phyloP scores from a whole-genome alignment of 2,113 vertebrate genomes.

The Lethenteron camtschaticum region DNA sequence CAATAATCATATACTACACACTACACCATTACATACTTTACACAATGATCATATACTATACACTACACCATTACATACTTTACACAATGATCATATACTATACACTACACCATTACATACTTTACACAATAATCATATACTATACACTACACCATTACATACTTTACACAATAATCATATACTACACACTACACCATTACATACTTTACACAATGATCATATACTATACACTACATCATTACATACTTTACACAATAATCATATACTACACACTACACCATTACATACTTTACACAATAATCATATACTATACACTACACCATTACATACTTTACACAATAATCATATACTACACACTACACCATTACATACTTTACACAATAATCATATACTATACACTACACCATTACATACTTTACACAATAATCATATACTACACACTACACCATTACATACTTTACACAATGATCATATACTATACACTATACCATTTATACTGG shows the following conservation, averaged over 20 bases:
- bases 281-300: background rate
- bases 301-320: background rate
- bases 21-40: background rate
- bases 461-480: no score
- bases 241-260: no score
- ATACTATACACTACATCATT: background rate
- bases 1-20: no score
- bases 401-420: no score
- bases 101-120: background rate
- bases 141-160: background rate
- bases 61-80: background rate
- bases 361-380: background rate
- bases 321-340: background rate
- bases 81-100: no score
- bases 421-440: no score
- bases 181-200: background rate
- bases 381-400: no score
- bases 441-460: no score
- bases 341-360: background rate
- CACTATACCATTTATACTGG: background rate
- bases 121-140: no score
- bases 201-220: no score
- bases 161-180: no score
- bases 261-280: background rate
- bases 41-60: no score